Evolutionary conservation across 2,797 vertebrate genomes (phyloP), one percentile per base, ranked within the genome.

Genomic region (Sebastes cheni): DNA sequence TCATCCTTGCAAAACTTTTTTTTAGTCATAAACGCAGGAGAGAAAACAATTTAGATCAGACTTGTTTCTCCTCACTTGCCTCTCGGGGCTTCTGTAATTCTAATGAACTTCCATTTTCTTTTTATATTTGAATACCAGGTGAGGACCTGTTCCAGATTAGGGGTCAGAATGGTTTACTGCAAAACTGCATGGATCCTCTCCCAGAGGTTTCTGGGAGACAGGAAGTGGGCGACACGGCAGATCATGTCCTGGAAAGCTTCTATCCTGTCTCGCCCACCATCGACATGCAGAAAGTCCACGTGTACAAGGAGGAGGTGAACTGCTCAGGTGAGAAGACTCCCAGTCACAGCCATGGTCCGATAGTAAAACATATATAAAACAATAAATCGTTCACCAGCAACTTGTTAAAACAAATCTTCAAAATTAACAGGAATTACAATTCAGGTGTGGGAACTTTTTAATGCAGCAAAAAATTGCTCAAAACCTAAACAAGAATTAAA

Each of bases 211-310:
- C 96, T 42, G 96, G 95, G 72, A 88, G 88, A 74, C 92, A 96
- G 64, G 96, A 99, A 76, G 92, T 99, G 34, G 65, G 6, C n/a
- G 92, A 85, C 85, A 98, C 97, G 0, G 87, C 83, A n/a, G 91
- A 84, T 27, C 88, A 97, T 0, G 71, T 82, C 69, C 91, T 99
- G 62, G 94, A 97, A 84, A 93, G 95, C 3, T 97, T 99, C 86
- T 95, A 97, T 70, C 98, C 98, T 2, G 92, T 99, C 25, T 95
- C 96, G 0, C 98, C 98, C 9, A 96, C 95, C 1, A 97, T 99
- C 1, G 96, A 98, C 87, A 96, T 99, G 77, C 96, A 97, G 90
- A 93, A 96, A 75, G 91, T 95, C 3, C 77, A 95, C 0, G 89
- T 97, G 20, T 99, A 98, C 89, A 81, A 91, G 8, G 90, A 94